Evolutionary conservation across 2,797 vertebrate species (phyloP).

Genomic region (Urophycis tenuis): DNA sequence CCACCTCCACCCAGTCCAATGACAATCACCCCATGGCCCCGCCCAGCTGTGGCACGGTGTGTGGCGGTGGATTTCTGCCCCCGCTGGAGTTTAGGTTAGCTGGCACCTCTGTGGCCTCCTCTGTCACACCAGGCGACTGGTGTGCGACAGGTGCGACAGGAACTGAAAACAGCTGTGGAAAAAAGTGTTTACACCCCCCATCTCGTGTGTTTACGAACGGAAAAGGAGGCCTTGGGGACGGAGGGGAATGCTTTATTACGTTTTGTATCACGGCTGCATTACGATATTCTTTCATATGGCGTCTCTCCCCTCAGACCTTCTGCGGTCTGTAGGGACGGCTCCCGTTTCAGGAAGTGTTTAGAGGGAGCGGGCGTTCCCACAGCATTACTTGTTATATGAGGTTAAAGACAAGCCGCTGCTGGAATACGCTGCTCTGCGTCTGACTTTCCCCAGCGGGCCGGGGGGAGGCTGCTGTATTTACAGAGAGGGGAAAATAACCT

Average conservation of each 20-base stretch:
- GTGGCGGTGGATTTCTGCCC: no score
- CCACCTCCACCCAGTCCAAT: no score
- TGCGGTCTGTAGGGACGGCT: background rate
- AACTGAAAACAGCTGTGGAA: background rate
- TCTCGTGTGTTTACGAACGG: no score
- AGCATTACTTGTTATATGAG: background rate
- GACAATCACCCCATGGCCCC: no score
- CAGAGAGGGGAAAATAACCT: slow-evolving; percentile 37
- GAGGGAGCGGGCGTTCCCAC: background rate
- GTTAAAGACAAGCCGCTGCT: background rate
- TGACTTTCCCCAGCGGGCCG: slow-evolving; percentile 8
- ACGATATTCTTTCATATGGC: background rate
- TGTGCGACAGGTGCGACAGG: no score
- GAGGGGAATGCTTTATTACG: background rate
- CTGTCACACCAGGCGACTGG: background rate
- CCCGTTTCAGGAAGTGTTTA: background rate
- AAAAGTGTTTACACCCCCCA: background rate
- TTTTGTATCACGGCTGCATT: background rate
- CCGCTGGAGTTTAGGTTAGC: background rate
- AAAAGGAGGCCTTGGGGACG: background rate
- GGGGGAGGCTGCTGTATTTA: slow-evolving; percentile 18
- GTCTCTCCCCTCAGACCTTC: background rate
- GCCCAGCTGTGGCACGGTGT: no score
- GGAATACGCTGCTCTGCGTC: background rate
- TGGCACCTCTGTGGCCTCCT: background rate